phyloP scores from a whole-genome alignment of 2,113 vertebrate genomes.

The Sorex araneus region DNA sequence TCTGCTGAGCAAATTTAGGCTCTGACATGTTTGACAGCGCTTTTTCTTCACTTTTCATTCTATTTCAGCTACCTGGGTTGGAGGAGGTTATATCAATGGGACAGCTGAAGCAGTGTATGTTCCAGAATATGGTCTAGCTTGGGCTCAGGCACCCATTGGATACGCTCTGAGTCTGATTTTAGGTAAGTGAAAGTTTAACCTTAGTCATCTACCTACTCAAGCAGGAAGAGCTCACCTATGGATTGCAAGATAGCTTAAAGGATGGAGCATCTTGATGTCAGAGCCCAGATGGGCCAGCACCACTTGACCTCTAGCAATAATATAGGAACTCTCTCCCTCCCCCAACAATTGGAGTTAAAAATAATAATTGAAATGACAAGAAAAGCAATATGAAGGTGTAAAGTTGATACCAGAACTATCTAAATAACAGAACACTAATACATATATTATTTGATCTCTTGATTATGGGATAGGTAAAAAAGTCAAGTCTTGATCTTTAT shows the following conservation, averaged over 20 bases:
- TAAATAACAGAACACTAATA: not conserved
- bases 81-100: constrained; percentile 99
- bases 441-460: constrained; percentile 29
- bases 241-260: not conserved
- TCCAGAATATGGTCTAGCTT: constrained; percentile 95
- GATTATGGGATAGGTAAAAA: not conserved
- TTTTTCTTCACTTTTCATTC: not conserved
- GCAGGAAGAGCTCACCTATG: not conserved
- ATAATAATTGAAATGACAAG: not conserved
- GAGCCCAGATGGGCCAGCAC: too few relatives aligned
- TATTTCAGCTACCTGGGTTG: constrained; percentile 97
- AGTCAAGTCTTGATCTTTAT: not conserved
- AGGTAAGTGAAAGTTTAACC: constrained; percentile 90
- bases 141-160: constrained; percentile 99
- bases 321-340: too few relatives aligned
- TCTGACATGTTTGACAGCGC: fast-evolving
- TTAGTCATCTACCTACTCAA: not conserved
- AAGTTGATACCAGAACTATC: not conserved
- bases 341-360: not conserved
- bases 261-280: too few relatives aligned
- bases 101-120: constrained; percentile 98
- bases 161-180: constrained; percentile 97
- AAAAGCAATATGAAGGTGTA: not conserved
- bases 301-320: too few relatives aligned
- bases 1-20: not conserved